phyloP scores from a whole-genome alignment of 2,888 invertebrate species.

The Cantharis nigra region DNA sequence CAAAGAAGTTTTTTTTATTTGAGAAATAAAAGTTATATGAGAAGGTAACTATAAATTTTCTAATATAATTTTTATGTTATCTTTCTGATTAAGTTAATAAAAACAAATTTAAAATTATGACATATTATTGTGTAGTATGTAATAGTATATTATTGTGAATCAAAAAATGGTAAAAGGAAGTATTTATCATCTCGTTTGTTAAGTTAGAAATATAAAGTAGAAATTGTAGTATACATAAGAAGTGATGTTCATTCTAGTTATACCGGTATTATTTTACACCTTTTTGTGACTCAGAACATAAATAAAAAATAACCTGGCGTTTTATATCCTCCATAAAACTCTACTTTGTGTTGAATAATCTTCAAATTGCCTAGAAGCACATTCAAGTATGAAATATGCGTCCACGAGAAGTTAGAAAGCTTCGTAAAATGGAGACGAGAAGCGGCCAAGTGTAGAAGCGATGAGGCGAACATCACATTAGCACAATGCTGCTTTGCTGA shows the following conservation, averaged over 20 bases:
- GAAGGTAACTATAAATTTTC: neutral
- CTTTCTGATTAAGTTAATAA: neutral
- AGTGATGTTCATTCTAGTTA: conserved; percentile 27
- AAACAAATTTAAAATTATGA: neutral
- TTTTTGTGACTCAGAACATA: conserved; percentile 51
- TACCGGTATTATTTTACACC: conserved; percentile 49
- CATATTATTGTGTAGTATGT: neutral
- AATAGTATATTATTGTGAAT: neutral
- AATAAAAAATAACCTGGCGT: conserved; percentile 54
- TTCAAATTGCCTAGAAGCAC: conserved; percentile 54
- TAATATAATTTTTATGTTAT: neutral
- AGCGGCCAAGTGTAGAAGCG: conserved; percentile 51
- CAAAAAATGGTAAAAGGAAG: neutral
- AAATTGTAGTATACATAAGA: conserved; percentile 21
- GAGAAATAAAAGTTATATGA: neutral
- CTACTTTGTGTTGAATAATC: conserved; percentile 56
- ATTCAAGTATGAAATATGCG: conserved; percentile 51
- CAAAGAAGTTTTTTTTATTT: neutral
- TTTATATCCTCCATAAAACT: conserved; percentile 54
- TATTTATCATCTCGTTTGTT: conserved; percentile 1
- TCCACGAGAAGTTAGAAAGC: conserved; percentile 40
- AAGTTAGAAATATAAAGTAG: conserved; percentile 6
- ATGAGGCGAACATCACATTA: conserved; percentile 53
- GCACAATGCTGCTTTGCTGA: conserved; percentile 46
- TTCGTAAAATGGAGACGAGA: conserved; percentile 48